Conservation (phyloP, 92 coral and sea anemone genomes). For the Montipora capitata region DNA sequence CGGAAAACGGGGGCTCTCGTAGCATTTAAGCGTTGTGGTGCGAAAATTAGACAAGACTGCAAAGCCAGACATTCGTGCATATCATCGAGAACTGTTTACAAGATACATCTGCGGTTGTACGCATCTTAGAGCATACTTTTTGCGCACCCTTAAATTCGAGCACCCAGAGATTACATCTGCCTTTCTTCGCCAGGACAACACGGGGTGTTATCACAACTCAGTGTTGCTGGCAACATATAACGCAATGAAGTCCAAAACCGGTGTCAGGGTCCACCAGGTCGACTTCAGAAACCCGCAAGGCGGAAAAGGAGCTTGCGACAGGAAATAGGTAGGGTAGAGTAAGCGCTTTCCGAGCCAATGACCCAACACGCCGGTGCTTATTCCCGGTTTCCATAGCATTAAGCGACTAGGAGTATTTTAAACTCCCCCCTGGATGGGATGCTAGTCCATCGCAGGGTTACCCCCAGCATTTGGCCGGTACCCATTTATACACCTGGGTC, state of each 20-base stretch:
- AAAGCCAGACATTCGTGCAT: slow-evolving; percentile 18
- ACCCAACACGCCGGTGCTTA: too few relatives aligned
- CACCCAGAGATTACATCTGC: slow-evolving; percentile 27
- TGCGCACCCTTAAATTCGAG: slow-evolving; percentile 13
- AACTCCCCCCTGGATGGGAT: too few relatives aligned
- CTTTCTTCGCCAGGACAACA: slow-evolving; percentile 22
- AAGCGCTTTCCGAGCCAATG: too few relatives aligned
- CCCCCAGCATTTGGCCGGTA: too few relatives aligned
- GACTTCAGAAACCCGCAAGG: too few relatives aligned
- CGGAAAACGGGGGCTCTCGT: slow-evolving; percentile 34
- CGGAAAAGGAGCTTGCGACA: slow-evolving; percentile 62
- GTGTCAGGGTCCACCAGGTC: slow-evolving; percentile 46
- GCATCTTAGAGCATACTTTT: slow-evolving; percentile 8
- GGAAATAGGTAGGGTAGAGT: too few relatives aligned
- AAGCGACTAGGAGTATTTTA: too few relatives aligned
- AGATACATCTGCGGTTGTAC: slow-evolving; percentile 31
- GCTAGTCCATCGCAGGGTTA: too few relatives aligned
- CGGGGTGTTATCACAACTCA: slow-evolving; percentile 12
- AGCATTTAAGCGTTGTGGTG: slow-evolving; percentile 24
- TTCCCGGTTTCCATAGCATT: too few relatives aligned
- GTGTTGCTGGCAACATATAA: slow-evolving; percentile 18
- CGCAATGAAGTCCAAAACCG: slow-evolving; percentile 38
- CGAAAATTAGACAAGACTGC: slow-evolving; percentile 8
- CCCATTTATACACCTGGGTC: too few relatives aligned
- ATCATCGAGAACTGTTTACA: slow-evolving; percentile 25